A percentile compares a stretch with the other conserved stretches of the same genome.
Conservation (phyloP, 2,888 invertebrate genomes). For the Epinotia demarniana region DNA sequence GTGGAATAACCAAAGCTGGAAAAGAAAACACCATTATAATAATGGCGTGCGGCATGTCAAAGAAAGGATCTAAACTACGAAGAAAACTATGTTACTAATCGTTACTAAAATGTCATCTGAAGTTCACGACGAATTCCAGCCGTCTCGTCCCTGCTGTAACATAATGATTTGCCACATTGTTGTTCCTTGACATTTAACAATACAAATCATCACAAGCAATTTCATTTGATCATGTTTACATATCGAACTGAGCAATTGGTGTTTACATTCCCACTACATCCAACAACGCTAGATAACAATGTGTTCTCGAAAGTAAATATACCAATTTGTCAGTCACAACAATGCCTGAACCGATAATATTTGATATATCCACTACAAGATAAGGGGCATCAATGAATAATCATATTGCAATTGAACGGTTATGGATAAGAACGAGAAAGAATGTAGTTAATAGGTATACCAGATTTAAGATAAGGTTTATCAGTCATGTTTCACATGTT, state of each 20-base stretch:
- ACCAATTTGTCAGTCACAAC: constrained; percentile 70
- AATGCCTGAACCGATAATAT: constrained; percentile 52
- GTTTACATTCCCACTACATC: constrained; percentile 69
- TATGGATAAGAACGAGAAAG: constrained; percentile 59
- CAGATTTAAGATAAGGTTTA: constrained; percentile 77
- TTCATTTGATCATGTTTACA: constrained; percentile 65
- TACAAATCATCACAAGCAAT: constrained; percentile 58
- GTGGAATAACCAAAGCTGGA: constrained; percentile 65
- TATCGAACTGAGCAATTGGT: constrained; percentile 60
- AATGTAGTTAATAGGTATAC: constrained; percentile 60
- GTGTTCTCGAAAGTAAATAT: constrained; percentile 67
- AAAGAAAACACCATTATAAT: constrained; percentile 51
- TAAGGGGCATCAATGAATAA: constrained; percentile 67
- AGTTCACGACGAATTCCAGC: constrained; percentile 53
- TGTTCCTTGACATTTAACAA: constrained; percentile 60
- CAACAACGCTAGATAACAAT: constrained; percentile 68
- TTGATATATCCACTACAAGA: constrained; percentile 61
- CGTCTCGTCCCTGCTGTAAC: constrained; percentile 11
- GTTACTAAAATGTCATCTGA: constrained; percentile 47
- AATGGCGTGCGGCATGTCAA: constrained; percentile 20
- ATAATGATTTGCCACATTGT: constrained; percentile 50
- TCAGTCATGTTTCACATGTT: constrained; percentile 68
- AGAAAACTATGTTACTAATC: constrained; percentile 8
- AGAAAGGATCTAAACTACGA: constrained; percentile 7
- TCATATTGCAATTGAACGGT: constrained; percentile 61